Evolutionary conservation across 2,888 invertebrate genomes (phyloP).

Genomic region (Leucophenga maculata): DNA sequence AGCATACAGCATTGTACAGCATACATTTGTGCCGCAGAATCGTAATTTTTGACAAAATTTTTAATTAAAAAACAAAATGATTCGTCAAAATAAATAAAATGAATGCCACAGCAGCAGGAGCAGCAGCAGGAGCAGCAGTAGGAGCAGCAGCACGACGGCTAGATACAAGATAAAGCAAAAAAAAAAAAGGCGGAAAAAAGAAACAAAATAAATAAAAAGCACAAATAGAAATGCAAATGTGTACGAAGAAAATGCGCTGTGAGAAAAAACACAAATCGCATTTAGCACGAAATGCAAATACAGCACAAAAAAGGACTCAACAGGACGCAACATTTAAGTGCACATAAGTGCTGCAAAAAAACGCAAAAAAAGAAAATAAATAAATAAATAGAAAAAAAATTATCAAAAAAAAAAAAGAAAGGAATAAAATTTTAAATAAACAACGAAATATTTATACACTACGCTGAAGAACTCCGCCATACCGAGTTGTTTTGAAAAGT

Average conservation of each 20-base stretch:
- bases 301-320: conserved; percentile 33
- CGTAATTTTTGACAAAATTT: conserved; percentile 17
- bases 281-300: conserved; percentile 37
- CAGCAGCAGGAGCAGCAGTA: no score
- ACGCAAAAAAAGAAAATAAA: not conserved
- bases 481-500: no score
- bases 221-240: not conserved
- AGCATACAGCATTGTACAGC: not conserved
- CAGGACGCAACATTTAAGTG: conserved; percentile 10
- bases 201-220: not conserved
- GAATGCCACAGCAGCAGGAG: not conserved
- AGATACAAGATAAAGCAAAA: not conserved
- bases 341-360: conserved; percentile 8
- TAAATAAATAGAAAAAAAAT: not conserved
- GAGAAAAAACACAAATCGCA: conserved; percentile 33
- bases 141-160: not conserved
- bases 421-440: not conserved
- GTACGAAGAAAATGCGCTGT: conserved; percentile 32
- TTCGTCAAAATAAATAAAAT: conserved; percentile 9
- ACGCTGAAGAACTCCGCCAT: no score
- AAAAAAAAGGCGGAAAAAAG: not conserved
- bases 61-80: conserved; percentile 25
- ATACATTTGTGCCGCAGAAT: conserved; percentile 9
- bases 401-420: no score
- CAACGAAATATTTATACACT: no score